phyloP scores from a whole-genome alignment of 2,797 vertebrate genomes.

The Eremophila alpestris region DNA sequence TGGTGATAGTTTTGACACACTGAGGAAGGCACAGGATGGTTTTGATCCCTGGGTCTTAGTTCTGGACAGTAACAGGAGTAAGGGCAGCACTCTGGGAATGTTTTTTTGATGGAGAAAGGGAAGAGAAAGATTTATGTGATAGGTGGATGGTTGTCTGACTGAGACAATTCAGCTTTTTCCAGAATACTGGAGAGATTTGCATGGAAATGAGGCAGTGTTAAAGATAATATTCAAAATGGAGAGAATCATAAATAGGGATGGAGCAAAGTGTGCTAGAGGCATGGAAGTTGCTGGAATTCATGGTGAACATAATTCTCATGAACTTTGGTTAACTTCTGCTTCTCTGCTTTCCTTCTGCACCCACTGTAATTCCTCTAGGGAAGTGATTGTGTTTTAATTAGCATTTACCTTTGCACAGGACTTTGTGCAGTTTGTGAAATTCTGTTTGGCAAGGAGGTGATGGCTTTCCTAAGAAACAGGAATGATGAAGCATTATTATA shows the following conservation, averaged over 20 bases:
- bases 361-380: background rate
- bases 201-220: background rate
- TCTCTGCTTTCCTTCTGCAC: background rate
- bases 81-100: background rate
- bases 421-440: background rate
- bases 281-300: background rate
- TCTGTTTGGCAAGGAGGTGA: background rate
- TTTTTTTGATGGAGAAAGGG: constrained; percentile 4
- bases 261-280: background rate
- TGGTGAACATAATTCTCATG: background rate
- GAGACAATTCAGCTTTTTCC: background rate
- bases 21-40: background rate
- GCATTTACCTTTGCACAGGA: background rate
- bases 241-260: background rate
- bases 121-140: background rate
- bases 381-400: background rate
- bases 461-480: background rate
- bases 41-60: constrained; percentile 48
- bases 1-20: constrained; percentile 34
- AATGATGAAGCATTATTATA: background rate
- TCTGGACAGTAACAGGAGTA: background rate
- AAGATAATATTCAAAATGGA: background rate
- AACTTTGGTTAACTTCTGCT: background rate
- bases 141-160: background rate
- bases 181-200: background rate